Evolutionary conservation across 2,888 invertebrate species (phyloP), one percentile per base, ranked within the genome.

Genomic region (Sinodicranocentrus sp.): DNA sequence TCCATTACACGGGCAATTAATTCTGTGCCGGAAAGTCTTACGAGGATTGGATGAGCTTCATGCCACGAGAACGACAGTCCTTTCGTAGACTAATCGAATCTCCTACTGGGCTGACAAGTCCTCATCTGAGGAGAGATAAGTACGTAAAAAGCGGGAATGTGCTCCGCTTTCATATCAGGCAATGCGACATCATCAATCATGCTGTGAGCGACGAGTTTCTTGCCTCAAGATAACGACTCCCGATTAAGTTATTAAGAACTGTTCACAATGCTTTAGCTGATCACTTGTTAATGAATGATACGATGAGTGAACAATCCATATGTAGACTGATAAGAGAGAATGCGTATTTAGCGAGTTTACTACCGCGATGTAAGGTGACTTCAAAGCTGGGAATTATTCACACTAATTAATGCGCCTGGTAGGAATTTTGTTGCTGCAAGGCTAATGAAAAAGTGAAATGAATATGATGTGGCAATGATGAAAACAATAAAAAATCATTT

Each of bases 181-280:
- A 33, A 10, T 25, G 33, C 43, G 8, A 43, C 67, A 54, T 76
- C 76, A 76, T 76, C 76, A 76, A 76, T 76, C 67, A 67, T 52
- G 75, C 39, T 15, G 39, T 19, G 21, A 73, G 39, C 44, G 48
- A 73, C 33, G 33, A 54, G 71, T 44, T 59, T 52, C 25, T 44
- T 52, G 63, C 75, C 48, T 75, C 25, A 17, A 67, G 67, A 76
- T 67, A 75, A 61, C 39, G 39, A 52, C 15, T 39, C 13, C 52
- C 33, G 65, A 76, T 76, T 76, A 76, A 76, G 76, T 54, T 65
- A 65, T 76, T 54, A 65, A 52, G 2, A 3, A 23, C 25, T 23
- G 57, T 57, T 57, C 10, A 23, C 17, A 57, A 23, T n/a, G 25
- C 57, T n/a, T n/a, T n/a, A 48, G 48, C 57, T 10, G 8, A 23